These are phyloP conservation scores for Pseudobourletiella spinata DNA, from an alignment of 1,140 invertebrate genomes.

Conservation along the genomic window DNA sequence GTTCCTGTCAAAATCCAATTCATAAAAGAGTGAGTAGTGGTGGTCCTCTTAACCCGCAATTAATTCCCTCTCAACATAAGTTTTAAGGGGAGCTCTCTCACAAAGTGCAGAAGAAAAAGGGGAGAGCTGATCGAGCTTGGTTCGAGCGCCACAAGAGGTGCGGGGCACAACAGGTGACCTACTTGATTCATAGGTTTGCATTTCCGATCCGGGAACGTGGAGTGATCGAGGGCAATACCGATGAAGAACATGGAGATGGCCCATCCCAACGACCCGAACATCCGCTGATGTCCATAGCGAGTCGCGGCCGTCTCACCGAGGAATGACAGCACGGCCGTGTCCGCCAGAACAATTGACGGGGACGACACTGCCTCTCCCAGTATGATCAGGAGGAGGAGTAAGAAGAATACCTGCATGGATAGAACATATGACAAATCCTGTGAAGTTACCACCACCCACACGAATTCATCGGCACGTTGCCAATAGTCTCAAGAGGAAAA, in stretches of 20 bases:
- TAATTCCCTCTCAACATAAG: too few relatives aligned
- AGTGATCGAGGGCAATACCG: conserved; percentile 95
- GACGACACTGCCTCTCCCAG: conserved; percentile 97
- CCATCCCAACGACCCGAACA: conserved; percentile 98
- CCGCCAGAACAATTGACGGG: conserved; percentile 93
- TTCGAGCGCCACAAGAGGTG: too few relatives aligned
- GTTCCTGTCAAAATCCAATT: too few relatives aligned
- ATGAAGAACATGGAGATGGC: conserved; percentile 97
- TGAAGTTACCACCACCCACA: neutral
- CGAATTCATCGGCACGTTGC: too few relatives aligned
- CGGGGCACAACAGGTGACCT: neutral
- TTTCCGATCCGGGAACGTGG: conserved; percentile 64
- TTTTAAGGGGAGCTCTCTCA: too few relatives aligned
- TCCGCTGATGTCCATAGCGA: conserved; percentile 89
- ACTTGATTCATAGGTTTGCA: conserved; percentile 26
- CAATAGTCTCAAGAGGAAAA: too few relatives aligned
- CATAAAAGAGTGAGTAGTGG: too few relatives aligned
- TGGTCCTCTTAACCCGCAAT: too few relatives aligned
- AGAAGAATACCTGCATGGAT: conserved; percentile 65
- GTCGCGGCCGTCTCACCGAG: conserved; percentile 82
- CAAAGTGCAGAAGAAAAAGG: too few relatives aligned
- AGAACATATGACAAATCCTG: neutral
- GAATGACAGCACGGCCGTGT: conserved; percentile 83
- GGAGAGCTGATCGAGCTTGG: too few relatives aligned
- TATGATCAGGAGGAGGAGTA: conserved; percentile 80